Base-by-base conservation (phyloP, 2,797 vertebrate genomes). In the Thamnophis elegans region DNA sequence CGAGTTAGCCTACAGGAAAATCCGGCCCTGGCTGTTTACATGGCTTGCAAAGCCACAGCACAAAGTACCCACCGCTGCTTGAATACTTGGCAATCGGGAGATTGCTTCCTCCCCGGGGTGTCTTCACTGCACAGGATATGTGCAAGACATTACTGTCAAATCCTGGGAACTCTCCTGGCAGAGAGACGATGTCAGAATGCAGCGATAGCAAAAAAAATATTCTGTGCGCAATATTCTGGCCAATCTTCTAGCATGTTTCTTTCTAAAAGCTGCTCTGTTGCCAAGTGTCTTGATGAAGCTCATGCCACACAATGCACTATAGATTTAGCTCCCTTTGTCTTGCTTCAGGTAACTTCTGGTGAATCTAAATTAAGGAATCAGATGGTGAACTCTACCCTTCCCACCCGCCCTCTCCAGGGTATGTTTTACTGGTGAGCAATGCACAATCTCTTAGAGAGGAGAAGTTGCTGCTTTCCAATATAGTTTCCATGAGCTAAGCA, bases 401-500 rank as follows among this genome's bases (percentile, higher is more conserved):
- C 36, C 42, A 2, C 42, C 20, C 73, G 22, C 42, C 78, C 59
- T n/a, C 32, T 36, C 32, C 22, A 26, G 1, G n/a, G 53, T 28
- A 32, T 55, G 36, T 90, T 85, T 55, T 56, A 56, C 18, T 51
- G 5, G 20, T 26, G 42, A 32, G n/a, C 28, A 82, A 36, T 5
- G 32, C 89, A 73, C 32, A 25, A 86, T 85, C 22, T 82, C 22
- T 53, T 55, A 14, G 14, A n/a, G 28, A 11, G 28, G 60, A 51
- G 54, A 56, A n/a, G 59, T 85, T 26, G 60, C 22, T 42, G 32
- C 20, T 9, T 85, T 0, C 73, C n/a, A 54, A 60, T 93, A 22
- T 93, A 54, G 58, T 55, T 73, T 3, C 92, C 87, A 65, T 87
- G 73, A 32, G 32, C 91, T 58, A 93, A n/a, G 92, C 73, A 90